Percentiles rank a stretch among this genome's conserved stretches.
Conservation (phyloP, 2,113 vertebrate genomes). For the Jaculus jaculus region DNA sequence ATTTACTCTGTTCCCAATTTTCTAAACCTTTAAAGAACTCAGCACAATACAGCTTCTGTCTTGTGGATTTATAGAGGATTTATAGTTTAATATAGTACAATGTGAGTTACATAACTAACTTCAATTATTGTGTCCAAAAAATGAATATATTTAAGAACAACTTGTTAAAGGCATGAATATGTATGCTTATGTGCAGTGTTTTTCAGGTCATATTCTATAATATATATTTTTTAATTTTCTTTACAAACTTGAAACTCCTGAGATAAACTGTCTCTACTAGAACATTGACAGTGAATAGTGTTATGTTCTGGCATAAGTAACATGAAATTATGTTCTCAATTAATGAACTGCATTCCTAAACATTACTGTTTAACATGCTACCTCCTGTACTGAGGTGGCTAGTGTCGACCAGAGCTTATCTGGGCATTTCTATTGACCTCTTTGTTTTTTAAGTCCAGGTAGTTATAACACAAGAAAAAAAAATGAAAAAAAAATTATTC, state of each 20-base stretch:
- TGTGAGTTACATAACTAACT: conserved; percentile 53
- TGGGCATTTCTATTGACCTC: neutral
- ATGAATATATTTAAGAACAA: neutral
- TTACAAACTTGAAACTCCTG: neutral
- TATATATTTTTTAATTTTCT: neutral
- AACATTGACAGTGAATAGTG: neutral
- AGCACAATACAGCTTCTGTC: conserved; percentile 25
- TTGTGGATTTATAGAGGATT: neutral
- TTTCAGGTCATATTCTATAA: neutral
- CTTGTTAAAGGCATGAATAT: neutral
- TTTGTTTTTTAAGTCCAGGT: neutral
- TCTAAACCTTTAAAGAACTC: conserved; percentile 42
- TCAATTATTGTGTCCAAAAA: conserved; percentile 19
- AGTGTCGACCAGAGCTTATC: too few species aligned
- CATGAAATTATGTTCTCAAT: neutral
- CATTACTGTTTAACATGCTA: neutral
- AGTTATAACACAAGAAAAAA: neutral
- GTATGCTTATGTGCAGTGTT: neutral
- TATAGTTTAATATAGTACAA: conserved; percentile 49
- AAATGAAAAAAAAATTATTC: neutral
- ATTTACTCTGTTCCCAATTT: conserved; percentile 59
- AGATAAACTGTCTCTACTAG: neutral
- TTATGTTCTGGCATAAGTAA: neutral
- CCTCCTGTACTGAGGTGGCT: neutral
- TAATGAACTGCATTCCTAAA: neutral